phyloP scores from a whole-genome alignment of 2,113 vertebrate species.

The Anser cygnoides region DNA sequence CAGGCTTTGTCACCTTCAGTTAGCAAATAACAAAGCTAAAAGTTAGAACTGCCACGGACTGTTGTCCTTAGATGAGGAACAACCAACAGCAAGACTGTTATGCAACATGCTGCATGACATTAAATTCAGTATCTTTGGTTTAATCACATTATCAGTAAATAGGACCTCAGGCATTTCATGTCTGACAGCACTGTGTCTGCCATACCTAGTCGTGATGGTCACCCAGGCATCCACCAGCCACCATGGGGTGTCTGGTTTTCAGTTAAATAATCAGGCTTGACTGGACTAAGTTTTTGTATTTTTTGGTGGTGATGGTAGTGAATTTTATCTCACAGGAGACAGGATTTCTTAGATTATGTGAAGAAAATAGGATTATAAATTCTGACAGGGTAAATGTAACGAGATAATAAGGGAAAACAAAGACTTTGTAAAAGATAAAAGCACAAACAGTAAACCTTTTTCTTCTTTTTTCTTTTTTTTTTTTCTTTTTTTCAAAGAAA shows the following conservation, averaged over 20 bases:
- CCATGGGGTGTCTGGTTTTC: not conserved
- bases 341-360: not conserved
- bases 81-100: not conserved
- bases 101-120: not conserved
- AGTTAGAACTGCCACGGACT: not conserved
- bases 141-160: not conserved
- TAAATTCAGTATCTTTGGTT: not conserved
- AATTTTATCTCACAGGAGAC: not conserved
- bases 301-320: not conserved
- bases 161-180: not conserved
- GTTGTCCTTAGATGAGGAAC: fast-evolving
- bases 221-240: not conserved
- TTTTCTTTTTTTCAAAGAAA: not conserved
- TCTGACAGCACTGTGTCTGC: fast-evolving
- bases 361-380: not conserved
- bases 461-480: too few species aligned
- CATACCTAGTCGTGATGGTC: not conserved
- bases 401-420: not conserved
- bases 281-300: not conserved
- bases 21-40: not conserved
- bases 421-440: not conserved
- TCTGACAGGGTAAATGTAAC: not conserved
- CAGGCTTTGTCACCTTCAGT: not conserved
- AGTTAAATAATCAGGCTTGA: not conserved
- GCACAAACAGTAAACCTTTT: not conserved